A percentile compares a stretch with the other conserved stretches of the same genome.
Evolutionary conservation across 2,888 invertebrate species (phyloP).

Genomic region (Polietes domitor): DNA sequence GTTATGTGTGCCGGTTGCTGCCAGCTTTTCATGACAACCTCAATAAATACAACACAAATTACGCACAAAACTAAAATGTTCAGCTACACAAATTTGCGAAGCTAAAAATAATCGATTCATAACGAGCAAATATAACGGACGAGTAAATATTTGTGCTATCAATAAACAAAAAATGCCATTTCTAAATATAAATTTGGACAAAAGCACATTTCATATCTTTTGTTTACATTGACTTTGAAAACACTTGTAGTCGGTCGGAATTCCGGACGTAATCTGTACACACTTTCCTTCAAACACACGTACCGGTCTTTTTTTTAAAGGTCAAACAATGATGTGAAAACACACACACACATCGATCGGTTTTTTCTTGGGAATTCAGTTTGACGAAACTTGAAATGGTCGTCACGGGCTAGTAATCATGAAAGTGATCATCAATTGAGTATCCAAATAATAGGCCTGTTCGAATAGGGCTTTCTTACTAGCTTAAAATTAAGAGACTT

Average conservation of each 20-base stretch:
- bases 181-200: slow-evolving; percentile 48
- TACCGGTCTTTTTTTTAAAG: too few relatives aligned
- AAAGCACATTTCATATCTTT: slow-evolving; percentile 15
- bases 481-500: too few relatives aligned
- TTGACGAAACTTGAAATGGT: too few relatives aligned
- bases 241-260: slow-evolving; percentile 2
- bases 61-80: slow-evolving; percentile 11
- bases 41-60: neutral
- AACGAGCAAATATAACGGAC: neutral
- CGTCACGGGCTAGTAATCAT: too few relatives aligned
- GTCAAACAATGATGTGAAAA: too few relatives aligned
- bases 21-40: neutral
- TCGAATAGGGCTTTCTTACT: too few relatives aligned
- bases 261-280: neutral
- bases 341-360: too few relatives aligned
- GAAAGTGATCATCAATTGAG: too few relatives aligned
- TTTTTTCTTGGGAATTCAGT: too few relatives aligned
- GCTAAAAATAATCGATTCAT: slow-evolving; percentile 36
- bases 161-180: neutral
- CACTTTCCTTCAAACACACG: neutral
- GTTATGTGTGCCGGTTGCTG: too few relatives aligned
- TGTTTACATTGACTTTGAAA: slow-evolving; percentile 49
- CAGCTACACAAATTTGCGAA: neutral
- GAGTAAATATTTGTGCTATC: neutral
- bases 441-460: too few relatives aligned